These are phyloP conservation scores for Murina feae DNA, from an alignment of 2,113 vertebrate genomes.

Conservation along the genomic window DNA sequence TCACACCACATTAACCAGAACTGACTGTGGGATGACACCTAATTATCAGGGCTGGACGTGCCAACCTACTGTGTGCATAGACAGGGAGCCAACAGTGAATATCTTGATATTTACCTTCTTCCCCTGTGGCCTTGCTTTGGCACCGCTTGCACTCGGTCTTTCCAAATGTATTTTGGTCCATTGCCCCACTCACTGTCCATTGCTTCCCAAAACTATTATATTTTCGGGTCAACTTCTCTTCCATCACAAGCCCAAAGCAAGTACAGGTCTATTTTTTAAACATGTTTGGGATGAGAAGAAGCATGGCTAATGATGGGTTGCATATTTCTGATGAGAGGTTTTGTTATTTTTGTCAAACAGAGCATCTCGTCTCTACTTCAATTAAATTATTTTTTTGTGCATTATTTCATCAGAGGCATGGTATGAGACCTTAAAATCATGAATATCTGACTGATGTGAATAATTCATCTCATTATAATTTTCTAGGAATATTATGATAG, in stretches of 20 bases:
- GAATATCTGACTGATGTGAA: slow-evolving; percentile 79
- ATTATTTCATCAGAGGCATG: slow-evolving; percentile 75
- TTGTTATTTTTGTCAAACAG: slow-evolving; percentile 75
- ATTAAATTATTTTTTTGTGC: slow-evolving; percentile 73
- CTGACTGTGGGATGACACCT: accelerated
- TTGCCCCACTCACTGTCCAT: accelerated
- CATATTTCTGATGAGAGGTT: neutral
- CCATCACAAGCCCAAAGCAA: neutral
- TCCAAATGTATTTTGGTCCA: neutral
- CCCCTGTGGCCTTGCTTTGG: accelerated
- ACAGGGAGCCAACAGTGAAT: neutral
- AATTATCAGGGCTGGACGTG: neutral
- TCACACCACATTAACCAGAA: neutral
- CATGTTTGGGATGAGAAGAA: neutral
- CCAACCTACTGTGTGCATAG: accelerated
- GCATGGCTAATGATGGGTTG: neutral
- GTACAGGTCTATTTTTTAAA: neutral
- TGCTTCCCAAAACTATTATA: neutral
- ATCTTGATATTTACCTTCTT: accelerated
- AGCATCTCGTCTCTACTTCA: slow-evolving; percentile 72
- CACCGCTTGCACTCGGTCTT: accelerated
- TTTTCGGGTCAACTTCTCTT: neutral
- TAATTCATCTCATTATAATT: slow-evolving; percentile 78
- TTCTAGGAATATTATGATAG: slow-evolving; percentile 79
- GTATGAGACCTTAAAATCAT: slow-evolving; percentile 76